Evolutionary conservation across 2,888 invertebrate species (phyloP).

Genomic region (Trachelus iudaicus): DNA sequence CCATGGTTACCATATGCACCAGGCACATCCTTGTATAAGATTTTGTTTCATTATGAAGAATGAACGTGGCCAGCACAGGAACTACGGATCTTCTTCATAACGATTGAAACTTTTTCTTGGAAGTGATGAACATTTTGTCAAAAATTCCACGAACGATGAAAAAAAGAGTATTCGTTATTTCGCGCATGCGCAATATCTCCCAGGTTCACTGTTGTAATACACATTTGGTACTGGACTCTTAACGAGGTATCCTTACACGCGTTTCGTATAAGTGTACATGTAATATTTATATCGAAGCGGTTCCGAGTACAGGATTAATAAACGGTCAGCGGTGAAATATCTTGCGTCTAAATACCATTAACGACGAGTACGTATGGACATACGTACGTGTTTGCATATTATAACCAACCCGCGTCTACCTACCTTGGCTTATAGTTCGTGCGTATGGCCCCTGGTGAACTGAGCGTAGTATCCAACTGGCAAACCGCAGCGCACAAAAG

Average conservation of each 20-base stretch:
- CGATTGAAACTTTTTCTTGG: not conserved
- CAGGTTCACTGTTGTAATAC: conserved; percentile 7
- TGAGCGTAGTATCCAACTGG: not conserved
- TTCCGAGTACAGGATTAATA: conserved; percentile 31
- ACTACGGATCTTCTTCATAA: not conserved
- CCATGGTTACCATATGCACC: not conserved
- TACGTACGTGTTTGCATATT: conserved; percentile 13
- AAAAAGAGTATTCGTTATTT: not conserved
- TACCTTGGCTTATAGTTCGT: not conserved
- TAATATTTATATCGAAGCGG: conserved; percentile 11
- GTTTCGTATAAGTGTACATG: conserved; percentile 9
- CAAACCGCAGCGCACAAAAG: not conserved
- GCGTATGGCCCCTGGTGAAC: not conserved
- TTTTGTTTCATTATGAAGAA: not conserved
- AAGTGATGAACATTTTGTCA: not conserved
- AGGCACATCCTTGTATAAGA: not conserved
- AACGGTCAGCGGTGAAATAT: conserved; percentile 24
- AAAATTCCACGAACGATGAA: not conserved
- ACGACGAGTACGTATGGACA: conserved; percentile 7
- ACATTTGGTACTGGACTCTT: conserved; percentile 30
- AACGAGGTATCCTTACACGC: conserved; percentile 27
- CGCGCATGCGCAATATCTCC: not conserved
- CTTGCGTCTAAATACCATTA: conserved; percentile 29
- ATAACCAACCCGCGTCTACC: conserved; percentile 15
- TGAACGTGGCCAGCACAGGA: not conserved